Percentiles rank a stretch among this genome's conserved stretches.
phyloP scores from a whole-genome alignment of 2,888 invertebrate genomes.

The Emmelina monodactyla region DNA sequence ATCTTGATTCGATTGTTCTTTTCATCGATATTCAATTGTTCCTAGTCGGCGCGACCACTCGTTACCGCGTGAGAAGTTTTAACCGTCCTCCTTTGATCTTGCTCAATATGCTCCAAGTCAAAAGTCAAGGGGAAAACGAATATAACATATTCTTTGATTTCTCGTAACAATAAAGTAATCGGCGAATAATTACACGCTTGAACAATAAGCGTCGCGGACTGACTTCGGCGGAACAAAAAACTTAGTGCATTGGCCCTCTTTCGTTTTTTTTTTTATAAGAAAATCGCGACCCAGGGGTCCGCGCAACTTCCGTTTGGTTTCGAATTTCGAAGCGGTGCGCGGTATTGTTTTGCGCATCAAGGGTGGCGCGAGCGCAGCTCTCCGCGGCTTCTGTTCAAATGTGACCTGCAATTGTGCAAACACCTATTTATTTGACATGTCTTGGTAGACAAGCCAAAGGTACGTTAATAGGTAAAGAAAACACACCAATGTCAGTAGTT shows the following conservation, averaged over 20 bases:
- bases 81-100: constrained; percentile 54
- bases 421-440: too few relatives aligned
- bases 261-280: constrained; percentile 24
- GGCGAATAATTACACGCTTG: constrained; percentile 55
- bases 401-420: too few relatives aligned
- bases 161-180: constrained; percentile 49
- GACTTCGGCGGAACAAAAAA: constrained; percentile 52
- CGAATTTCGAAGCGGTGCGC: constrained; percentile 32
- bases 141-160: constrained; percentile 62
- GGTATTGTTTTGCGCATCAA: constrained; percentile 43
- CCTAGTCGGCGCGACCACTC: background rate
- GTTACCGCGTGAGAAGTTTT: constrained; percentile 56
- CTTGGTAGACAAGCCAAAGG: too few relatives aligned
- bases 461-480: too few relatives aligned
- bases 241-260: constrained; percentile 46
- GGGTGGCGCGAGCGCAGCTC: constrained; percentile 31
- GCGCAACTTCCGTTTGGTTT: constrained; percentile 59
- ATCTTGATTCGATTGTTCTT: background rate
- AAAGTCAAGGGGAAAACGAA: constrained; percentile 55
- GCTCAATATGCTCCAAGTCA: constrained; percentile 50
- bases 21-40: background rate
- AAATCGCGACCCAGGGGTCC: constrained; percentile 50
- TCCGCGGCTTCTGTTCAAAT: too few relatives aligned
- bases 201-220: constrained; percentile 48
- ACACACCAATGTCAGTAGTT: too few relatives aligned